Evolutionary conservation across 2,888 invertebrate genomes (phyloP), one percentile per base, ranked within the genome.

Genomic region (Nudaria mundana): DNA sequence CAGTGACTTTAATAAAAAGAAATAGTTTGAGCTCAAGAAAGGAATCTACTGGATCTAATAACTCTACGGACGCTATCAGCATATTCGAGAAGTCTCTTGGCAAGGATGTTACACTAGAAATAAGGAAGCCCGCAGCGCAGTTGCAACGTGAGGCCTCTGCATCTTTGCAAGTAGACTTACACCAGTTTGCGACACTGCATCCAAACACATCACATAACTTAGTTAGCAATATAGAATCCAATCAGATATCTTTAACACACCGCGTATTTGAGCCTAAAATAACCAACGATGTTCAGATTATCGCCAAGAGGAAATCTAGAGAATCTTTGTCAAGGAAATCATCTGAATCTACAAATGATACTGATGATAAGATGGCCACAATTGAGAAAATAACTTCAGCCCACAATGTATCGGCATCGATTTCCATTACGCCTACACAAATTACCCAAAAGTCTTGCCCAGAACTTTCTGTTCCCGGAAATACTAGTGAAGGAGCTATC

Each of bases 31-130:
- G 77, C 46, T 72, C 88, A 6, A 74, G 89, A 25, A 89, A 89
- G 45, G 88, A 86, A 52, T 89, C 89, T 1, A 88, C 89, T 2
- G 82, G 81, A 45, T 89, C 89, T 2, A 88, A 83, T 50, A 83
- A 85, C 48, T 86, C 89, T 3, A 74, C 85, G 5, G 89, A 89
- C 58, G 82, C 89, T 44, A 86, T 89, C 34, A 87, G 86, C 49
- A 83, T 89, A 62, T 87, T 89, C 59, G 89, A 89, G 56, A 89
- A 89, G 48, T 81, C 89, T 13, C 52, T 88, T 29, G 88, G 89
- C 39, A 88, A 86, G 52, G 89, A 89, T 66, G 87, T 89, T 11
- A 89, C 88, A 11, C 61, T 89, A 41, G 89, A 89, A 61, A 82
- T 89, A 45, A 78, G 85, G 46, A 89, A 83, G 47, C 56, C 75